phyloP scores from a whole-genome alignment of 2,888 invertebrate genomes.

The Stegana nigrithorax region DNA sequence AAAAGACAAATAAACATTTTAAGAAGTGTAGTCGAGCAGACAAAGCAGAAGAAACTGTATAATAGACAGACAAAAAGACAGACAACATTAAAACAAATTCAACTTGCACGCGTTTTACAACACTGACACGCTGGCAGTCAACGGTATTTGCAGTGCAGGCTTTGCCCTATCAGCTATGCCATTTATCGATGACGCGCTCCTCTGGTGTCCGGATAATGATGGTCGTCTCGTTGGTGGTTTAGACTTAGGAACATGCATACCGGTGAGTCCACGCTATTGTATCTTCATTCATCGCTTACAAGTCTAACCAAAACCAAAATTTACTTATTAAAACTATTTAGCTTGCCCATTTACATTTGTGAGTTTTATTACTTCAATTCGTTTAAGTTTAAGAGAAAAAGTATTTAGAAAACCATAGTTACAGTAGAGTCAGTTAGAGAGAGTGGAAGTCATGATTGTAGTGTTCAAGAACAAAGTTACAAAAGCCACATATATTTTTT shows the following conservation, averaged over 20 bases:
- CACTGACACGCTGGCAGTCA: conserved; percentile 68
- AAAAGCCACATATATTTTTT: too few species aligned
- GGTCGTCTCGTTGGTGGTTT: conserved; percentile 83
- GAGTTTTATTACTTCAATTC: not conserved
- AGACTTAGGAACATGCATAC: conserved; percentile 88
- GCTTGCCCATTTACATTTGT: not conserved
- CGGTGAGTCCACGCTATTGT: conserved; percentile 71
- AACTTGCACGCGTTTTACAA: conserved; percentile 26
- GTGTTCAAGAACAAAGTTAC: too few species aligned
- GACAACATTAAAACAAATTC: not conserved
- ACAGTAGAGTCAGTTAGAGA: too few species aligned
- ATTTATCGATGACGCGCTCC: conserved; percentile 94
- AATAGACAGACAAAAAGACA: not conserved
- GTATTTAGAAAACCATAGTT: too few species aligned
- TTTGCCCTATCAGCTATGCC: conserved; percentile 82
- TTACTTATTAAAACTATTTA: not conserved
- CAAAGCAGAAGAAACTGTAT: too few species aligned
- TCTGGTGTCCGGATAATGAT: conserved; percentile 95
- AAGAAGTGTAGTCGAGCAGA: too few species aligned
- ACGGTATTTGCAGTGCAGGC: conserved; percentile 68
- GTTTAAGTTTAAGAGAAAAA: too few species aligned
- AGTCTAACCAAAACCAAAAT: too few species aligned
- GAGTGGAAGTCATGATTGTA: too few species aligned
- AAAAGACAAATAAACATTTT: not conserved
- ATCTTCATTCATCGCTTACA: not conserved